Conservation (phyloP, 2,888 invertebrate genomes). For the Cheilosia scutellata region DNA sequence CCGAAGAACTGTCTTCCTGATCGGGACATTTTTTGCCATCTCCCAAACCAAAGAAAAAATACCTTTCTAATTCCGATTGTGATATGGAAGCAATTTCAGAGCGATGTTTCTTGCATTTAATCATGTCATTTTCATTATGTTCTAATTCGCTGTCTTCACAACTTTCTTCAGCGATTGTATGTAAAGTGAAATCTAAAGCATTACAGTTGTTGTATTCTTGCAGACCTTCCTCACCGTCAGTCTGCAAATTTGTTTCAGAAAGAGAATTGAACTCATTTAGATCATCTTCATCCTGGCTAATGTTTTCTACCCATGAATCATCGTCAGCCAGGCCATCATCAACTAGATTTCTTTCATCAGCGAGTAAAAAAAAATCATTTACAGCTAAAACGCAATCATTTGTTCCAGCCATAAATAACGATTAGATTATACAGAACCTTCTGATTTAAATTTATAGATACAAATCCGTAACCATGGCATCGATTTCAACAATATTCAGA, state of each 20-base stretch:
- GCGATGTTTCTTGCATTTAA: constrained; percentile 67
- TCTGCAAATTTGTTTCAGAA: constrained; percentile 84
- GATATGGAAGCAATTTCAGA: constrained; percentile 87
- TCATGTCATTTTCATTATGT: constrained; percentile 72
- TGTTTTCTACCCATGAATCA: constrained; percentile 96
- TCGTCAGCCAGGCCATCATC: constrained; percentile 95
- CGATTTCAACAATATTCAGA: no score
- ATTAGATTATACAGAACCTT: not conserved
- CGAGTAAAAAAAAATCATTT: constrained; percentile 7
- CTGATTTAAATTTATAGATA: no score
- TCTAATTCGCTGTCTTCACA: constrained; percentile 97
- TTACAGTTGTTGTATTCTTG: constrained; percentile 91
- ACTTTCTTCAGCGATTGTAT: constrained; percentile 97
- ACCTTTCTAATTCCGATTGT: constrained; percentile 94
- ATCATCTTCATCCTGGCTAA: constrained; percentile 91
- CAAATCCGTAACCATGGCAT: no score
- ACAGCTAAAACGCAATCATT: constrained; percentile 20
- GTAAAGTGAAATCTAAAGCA: constrained; percentile 93
- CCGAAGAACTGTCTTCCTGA: constrained; percentile 88
- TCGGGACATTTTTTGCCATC: constrained; percentile 86
- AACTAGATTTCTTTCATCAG: constrained; percentile 84
- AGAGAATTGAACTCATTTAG: constrained; percentile 81
- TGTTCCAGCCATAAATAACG: constrained; percentile 30
- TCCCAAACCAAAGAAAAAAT: constrained; percentile 94
- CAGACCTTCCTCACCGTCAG: constrained; percentile 92